These are phyloP conservation scores for Tipula confusa DNA, from an alignment of 2,888 invertebrate genomes.

Conservation along the genomic window DNA sequence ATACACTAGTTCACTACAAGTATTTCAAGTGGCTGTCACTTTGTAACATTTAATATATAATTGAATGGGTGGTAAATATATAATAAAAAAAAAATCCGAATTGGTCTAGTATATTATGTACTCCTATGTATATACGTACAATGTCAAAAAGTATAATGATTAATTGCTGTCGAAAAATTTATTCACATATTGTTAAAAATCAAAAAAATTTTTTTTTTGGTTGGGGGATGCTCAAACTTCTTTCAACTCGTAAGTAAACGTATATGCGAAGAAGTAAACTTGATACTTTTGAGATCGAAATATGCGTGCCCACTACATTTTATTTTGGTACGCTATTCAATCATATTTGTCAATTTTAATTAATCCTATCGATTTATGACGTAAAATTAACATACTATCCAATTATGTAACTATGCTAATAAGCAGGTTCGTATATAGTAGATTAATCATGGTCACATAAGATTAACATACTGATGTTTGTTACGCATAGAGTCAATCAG, in stretches of 20 bases:
- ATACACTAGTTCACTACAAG: too few species aligned
- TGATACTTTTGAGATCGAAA: background rate
- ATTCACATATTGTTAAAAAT: background rate
- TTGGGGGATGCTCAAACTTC: background rate
- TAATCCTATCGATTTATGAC: too few species aligned
- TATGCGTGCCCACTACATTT: background rate
- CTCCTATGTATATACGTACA: background rate
- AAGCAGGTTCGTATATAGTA: too few species aligned
- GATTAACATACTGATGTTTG: too few species aligned
- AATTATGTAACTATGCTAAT: too few species aligned
- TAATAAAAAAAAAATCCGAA: background rate
- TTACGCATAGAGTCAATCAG: too few species aligned
- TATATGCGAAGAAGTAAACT: background rate
- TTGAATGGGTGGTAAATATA: background rate
- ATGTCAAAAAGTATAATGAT: background rate
- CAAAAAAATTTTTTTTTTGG: background rate
- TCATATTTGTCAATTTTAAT: constrained; percentile 3
- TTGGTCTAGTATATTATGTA: background rate
- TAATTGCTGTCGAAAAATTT: background rate
- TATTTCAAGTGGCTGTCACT: background rate
- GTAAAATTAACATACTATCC: too few species aligned
- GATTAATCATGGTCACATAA: too few species aligned
- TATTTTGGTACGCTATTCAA: background rate
- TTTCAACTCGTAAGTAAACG: background rate
- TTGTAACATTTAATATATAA: background rate